phyloP scores from a whole-genome alignment of 2,888 invertebrate species.

The Mesorhabditis sp. region DNA sequence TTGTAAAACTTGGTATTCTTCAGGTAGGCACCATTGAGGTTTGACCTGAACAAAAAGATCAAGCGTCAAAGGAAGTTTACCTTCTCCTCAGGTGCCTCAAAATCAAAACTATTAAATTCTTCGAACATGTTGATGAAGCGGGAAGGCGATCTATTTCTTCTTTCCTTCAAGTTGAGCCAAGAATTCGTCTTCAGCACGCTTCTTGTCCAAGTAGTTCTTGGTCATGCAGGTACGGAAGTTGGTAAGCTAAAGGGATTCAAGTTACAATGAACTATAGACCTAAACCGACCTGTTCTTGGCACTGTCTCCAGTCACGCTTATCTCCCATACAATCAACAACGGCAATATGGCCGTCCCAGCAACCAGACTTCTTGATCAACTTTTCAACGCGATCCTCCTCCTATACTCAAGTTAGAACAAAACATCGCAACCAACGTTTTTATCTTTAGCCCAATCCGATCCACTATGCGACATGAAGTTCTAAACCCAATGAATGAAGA shows the following conservation, averaged over 20 bases:
- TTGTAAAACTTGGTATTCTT: neutral
- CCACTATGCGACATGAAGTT: no score
- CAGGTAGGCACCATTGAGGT: neutral
- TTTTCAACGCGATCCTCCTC: slow-evolving; percentile 48
- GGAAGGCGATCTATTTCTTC: neutral
- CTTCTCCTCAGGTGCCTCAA: neutral
- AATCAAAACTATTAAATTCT: neutral
- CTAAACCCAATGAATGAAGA: no score
- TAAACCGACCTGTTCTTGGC: slow-evolving; percentile 33
- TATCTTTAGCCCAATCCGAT: neutral
- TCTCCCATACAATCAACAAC: slow-evolving; percentile 51
- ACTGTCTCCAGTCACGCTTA: slow-evolving; percentile 49
- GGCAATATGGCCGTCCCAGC: slow-evolving; percentile 46
- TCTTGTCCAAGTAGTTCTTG: neutral
- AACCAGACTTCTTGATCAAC: slow-evolving; percentile 43
- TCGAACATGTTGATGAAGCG: neutral
- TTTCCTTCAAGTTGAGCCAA: neutral
- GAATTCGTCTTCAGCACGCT: slow-evolving; percentile 3
- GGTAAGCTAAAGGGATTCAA: neutral
- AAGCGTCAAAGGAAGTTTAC: neutral
- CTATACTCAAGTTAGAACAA: slow-evolving; percentile 9
- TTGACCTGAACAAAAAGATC: neutral
- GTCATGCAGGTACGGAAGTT: neutral
- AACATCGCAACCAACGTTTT: neutral
- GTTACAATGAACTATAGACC: no score